Base-by-base conservation (phyloP, 2,888 invertebrate species). In the Hypselothyrea guttata region DNA sequence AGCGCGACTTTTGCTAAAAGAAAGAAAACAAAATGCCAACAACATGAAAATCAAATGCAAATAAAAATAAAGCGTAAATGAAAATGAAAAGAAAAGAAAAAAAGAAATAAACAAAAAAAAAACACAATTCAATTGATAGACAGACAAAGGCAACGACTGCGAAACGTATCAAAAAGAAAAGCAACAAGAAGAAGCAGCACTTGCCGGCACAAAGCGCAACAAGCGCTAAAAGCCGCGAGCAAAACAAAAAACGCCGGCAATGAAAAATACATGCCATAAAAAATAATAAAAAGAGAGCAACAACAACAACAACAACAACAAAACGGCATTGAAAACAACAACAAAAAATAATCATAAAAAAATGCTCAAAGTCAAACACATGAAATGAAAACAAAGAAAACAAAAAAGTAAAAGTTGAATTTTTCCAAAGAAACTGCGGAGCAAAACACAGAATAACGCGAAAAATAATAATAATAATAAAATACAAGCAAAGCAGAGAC, bases 401-500 rank as follows among this genome's bases (percentile, higher is more conserved):
- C 49, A 76, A 81, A 74, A 76, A 85, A 83, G 86, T 85, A 82
- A 82, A 85, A 85, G 86, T 85, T 75, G 71, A 82, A 85, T 85
- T 82, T 85, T 83, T 83, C 86, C 86, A 81, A 84, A 84, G 84
- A 82, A 82, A 72, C 84, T 72, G 75, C 55, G 40, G 84, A 85
- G 85, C 85, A 82, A 82, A 85, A 85, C 85, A 85, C 58, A 82
- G 81, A 82, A 82, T 83, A 72, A 71, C 84, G 81, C 81, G 81
- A 85, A 85, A 81, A 82, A 83, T 84, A 84, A 82, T 84, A 84
- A 82, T 84, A 84, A 84, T 84, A 81, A 81, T 84, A 84, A 81
- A 84, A 84, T 73, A 71, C 81, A 75, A 82, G 70, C 69, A 69
- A 63, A 56, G 56, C 46, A 76, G 68, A 71, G 67, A 65, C 67